phyloP scores from a whole-genome alignment of 2,113 vertebrate genomes.

The Rhynchomys soricoides region DNA sequence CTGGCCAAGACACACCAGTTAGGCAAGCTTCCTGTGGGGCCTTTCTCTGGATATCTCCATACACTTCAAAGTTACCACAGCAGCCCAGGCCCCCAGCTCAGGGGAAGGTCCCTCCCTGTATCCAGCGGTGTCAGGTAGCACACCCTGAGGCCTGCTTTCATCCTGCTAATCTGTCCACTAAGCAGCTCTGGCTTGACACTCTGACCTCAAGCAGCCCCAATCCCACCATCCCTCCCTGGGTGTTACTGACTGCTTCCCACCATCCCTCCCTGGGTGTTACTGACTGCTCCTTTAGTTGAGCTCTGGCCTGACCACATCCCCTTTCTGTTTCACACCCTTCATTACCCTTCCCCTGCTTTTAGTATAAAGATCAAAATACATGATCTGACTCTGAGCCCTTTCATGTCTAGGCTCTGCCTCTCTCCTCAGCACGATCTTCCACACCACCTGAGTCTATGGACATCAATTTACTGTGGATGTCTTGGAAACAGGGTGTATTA shows the following conservation, averaged over 20 bases:
- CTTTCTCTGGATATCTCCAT: background rate
- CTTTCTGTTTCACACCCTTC: background rate
- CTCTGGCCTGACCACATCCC: background rate
- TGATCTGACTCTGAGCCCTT: background rate
- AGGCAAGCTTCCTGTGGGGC: background rate
- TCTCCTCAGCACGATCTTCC: background rate
- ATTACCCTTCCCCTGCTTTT: background rate
- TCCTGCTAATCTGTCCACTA: background rate
- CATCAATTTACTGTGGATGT: background rate
- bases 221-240: background rate
- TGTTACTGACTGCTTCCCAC: background rate
- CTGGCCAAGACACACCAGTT: background rate
- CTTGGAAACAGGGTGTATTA: background rate
- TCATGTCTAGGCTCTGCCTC: background rate
- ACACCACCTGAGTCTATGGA: background rate
- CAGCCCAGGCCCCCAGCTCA: background rate
- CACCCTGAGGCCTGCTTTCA: background rate
- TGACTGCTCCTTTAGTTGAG: background rate
- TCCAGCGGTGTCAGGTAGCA: background rate
- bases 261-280: background rate
- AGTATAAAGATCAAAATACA: background rate
- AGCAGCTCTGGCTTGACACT: background rate
- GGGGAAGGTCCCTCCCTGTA: background rate
- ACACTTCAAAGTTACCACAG: background rate
- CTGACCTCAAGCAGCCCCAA: background rate